phyloP scores from a whole-genome alignment of 2,888 invertebrate species.

The Endomychus coccineus region DNA sequence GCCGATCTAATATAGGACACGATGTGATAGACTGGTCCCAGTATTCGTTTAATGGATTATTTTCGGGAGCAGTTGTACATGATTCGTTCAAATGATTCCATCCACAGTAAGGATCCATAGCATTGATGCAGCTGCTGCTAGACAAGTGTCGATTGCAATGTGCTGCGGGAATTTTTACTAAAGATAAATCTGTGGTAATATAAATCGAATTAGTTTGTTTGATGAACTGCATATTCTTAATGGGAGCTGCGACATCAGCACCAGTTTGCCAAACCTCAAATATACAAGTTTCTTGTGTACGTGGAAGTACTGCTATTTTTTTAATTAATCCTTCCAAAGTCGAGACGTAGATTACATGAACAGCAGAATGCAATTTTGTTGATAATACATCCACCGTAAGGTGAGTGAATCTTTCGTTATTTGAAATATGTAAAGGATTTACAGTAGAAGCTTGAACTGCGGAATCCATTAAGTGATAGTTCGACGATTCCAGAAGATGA shows the following conservation, averaged over 20 bases:
- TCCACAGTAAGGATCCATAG: conserved; percentile 91
- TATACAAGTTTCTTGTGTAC: conserved; percentile 66
- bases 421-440: conserved; percentile 62
- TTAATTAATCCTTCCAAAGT: conserved; percentile 68
- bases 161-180: conserved; percentile 67
- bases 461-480: conserved; percentile 82
- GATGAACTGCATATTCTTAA: conserved; percentile 67
- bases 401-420: conserved; percentile 65
- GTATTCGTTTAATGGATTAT: conserved; percentile 54
- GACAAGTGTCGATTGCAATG: conserved; percentile 70
- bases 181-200: conserved; percentile 60
- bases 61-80: conserved; percentile 65
- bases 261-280: conserved; percentile 77
- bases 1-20: conserved; percentile 62
- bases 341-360: conserved; percentile 75
- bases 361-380: conserved; percentile 60
- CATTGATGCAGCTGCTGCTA: conserved; percentile 65
- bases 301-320: conserved; percentile 71
- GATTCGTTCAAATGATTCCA: conserved; percentile 74
- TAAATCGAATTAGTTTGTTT: conserved; percentile 77
- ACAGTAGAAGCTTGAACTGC: conserved; percentile 69
- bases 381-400: conserved; percentile 75
- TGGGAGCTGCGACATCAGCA: conserved; percentile 48
- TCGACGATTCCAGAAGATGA: conserved; percentile 54
- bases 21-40: conserved; percentile 67